These are phyloP conservation scores for Drosophila lacicola DNA, from an alignment of 2,888 invertebrate genomes.

Conservation along the genomic window DNA sequence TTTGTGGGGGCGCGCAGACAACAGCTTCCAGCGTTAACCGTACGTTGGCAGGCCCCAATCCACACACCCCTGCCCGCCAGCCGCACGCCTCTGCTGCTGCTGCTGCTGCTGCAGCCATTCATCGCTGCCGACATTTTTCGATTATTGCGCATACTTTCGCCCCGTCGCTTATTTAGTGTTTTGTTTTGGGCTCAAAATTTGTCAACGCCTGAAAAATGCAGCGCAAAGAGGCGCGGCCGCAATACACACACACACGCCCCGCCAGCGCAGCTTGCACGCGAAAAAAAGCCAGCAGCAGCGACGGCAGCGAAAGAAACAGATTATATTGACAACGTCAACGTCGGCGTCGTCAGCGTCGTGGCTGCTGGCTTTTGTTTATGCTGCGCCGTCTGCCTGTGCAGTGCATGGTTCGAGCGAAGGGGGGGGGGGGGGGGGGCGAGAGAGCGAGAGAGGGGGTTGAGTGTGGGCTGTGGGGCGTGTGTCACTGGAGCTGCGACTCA, in stretches of 20 bases:
- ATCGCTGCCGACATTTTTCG: constrained; percentile 70
- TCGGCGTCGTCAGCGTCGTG: constrained; percentile 26
- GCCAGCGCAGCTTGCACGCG: constrained; percentile 10
- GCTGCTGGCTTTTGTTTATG: constrained; percentile 48
- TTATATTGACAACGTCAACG: constrained; percentile 64
- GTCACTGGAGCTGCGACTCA: constrained; percentile 30
- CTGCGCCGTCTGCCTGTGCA: constrained; percentile 9
- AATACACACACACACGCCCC: no score
- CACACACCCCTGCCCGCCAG: neutral
- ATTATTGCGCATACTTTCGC: constrained; percentile 76
- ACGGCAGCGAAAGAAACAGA: constrained; percentile 35
- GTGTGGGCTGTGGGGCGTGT: constrained; percentile 2
- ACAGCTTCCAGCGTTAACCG: constrained; percentile 36
- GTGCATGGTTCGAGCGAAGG: no score
- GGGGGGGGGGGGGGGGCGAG: neutral
- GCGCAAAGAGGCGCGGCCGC: constrained; percentile 24
- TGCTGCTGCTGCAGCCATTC: constrained; percentile 34
- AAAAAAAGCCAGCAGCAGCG: constrained; percentile 16
- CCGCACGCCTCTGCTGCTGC: neutral
- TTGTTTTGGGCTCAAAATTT: constrained; percentile 72
- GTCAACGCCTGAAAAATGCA: constrained; percentile 74
- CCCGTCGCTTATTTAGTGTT: constrained; percentile 51
- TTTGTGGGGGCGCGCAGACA: constrained; percentile 31
- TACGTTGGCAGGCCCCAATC: constrained; percentile 5
- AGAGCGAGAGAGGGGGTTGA: neutral